A percentile compares a stretch with the other conserved stretches of the same genome.
Evolutionary conservation across 2,797 vertebrate genomes (phyloP).

Genomic region (Bufotes viridis): DNA sequence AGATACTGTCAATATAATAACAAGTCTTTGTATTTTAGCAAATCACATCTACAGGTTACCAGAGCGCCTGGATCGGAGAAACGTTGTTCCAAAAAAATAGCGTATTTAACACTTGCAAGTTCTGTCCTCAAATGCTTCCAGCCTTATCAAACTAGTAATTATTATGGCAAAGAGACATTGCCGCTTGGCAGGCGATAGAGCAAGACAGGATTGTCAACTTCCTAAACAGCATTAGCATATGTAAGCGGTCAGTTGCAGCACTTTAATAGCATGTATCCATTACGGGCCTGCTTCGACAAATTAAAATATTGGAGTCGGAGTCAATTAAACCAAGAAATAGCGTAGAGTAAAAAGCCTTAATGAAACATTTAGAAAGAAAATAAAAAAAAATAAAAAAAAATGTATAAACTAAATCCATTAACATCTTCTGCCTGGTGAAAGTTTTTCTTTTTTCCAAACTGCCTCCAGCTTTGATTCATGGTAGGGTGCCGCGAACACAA

Average conservation of each 20-base stretch:
- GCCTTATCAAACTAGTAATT: conserved; percentile 60
- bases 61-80: not conserved
- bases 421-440: conserved; percentile 62
- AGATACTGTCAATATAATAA: too few relatives aligned
- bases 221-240: conserved; percentile 60
- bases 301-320: conserved; percentile 55
- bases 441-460: conserved; percentile 50
- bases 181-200: conserved; percentile 48
- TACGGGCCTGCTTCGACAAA: conserved; percentile 46
- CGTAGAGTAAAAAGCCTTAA: conserved; percentile 55
- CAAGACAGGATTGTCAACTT: conserved; percentile 49
- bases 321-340: conserved; percentile 54
- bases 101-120: conserved; percentile 32
- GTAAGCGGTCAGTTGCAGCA: conserved; percentile 54
- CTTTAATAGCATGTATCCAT: conserved; percentile 58
- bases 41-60: not conserved
- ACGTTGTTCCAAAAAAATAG: conserved; percentile 9
- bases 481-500: conserved; percentile 70
- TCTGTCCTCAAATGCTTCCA: conserved; percentile 51
- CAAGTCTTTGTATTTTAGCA: not conserved
- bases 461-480: conserved; percentile 68
- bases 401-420: conserved; percentile 34
- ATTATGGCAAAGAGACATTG: conserved; percentile 54
- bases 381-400: not conserved
- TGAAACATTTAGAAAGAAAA: conserved; percentile 38